Base-by-base conservation (phyloP, 2,113 vertebrate genomes). In the Corythaixoides concolor region DNA sequence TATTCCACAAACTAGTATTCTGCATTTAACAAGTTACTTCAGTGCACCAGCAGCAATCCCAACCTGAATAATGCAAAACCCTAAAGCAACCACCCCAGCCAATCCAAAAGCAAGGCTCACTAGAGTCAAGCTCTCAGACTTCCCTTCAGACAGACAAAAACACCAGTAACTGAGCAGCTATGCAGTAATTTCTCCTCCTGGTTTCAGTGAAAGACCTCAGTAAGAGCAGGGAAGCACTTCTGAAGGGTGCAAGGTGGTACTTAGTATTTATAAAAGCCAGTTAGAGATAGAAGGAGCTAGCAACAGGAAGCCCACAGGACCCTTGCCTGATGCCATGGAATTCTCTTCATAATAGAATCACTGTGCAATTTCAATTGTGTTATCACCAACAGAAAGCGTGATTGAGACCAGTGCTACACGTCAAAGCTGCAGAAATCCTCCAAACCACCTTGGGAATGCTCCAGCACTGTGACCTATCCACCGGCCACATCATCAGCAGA, bases 361-460 rank as follows among this genome's bases (percentile, higher is more conserved):
- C 53, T 11, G 12, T 32, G n/a, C 26, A 26, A 19, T 70, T 72
- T 52, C 12, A 58, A 9, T 22, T 37, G 12, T 8, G 27, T 43
- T 15, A 55, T 4, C 12, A 37, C 24, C 41, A 82, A 9, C 26
- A 45, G 15, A 56, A 85, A 82, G 21, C 23, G 15, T 11, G 50
- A 89, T 0, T 9, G 20, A 64, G 10, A 37, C 5, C 49, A 52
- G 26, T 10, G 4, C 58, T 39, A 32, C 16, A 39, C 1, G 16
- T 20, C 37, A 72, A 82, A 92, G 41, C 20, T 64, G 64, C 45
- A 55, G 14, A 59, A 74, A 21, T 39, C 30, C 72, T 20, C 28
- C 0, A 0, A 56, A 50, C 12, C 26, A 13, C 12, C 33, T 1
- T 8, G 21, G 7, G 28, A 55, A 62, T 6, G 18, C 11, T 67